Percentiles rank a stretch among this genome's conserved stretches.
These are phyloP conservation scores for Heteropelma amictum DNA, from an alignment of 2,888 invertebrate species.

Conservation along the genomic window DNA sequence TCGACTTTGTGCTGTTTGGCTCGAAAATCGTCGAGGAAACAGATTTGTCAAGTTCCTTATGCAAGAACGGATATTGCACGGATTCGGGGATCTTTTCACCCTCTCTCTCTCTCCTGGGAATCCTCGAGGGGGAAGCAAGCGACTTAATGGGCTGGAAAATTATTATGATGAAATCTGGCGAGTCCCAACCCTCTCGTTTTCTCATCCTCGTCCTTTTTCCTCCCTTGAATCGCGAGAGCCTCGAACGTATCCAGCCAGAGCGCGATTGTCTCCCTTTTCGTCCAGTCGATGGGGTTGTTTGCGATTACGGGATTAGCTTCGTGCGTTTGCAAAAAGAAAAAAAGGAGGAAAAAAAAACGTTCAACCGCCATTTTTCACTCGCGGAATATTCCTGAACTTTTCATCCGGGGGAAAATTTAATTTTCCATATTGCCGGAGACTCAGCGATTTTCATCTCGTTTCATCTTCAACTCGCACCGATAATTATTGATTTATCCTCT, in stretches of 20 bases:
- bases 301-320: slow-evolving; percentile 65
- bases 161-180: slow-evolving; percentile 77
- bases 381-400: slow-evolving; percentile 22
- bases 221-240: slow-evolving; percentile 29
- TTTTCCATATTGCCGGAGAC: slow-evolving; percentile 52
- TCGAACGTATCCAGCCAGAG: slow-evolving; percentile 30
- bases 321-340: slow-evolving; percentile 29
- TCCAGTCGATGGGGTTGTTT: slow-evolving; percentile 59
- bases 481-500: slow-evolving; percentile 39
- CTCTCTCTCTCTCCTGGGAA: slow-evolving; percentile 44
- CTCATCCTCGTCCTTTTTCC: background rate
- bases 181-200: slow-evolving; percentile 50
- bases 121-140: slow-evolving; percentile 51
- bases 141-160: slow-evolving; percentile 76
- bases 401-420: slow-evolving; percentile 42
- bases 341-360: too few relatives aligned
- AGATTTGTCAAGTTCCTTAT: slow-evolving; percentile 58
- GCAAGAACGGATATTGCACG: slow-evolving; percentile 53
- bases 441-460: slow-evolving; percentile 22
- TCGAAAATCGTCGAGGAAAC: slow-evolving; percentile 25
- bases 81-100: slow-evolving; percentile 13
- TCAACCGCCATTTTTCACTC: slow-evolving; percentile 6
- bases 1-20: slow-evolving; percentile 32
- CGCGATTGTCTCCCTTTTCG: slow-evolving; percentile 16
- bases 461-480: background rate